Evolutionary conservation across 2,113 vertebrate species (phyloP), one percentile per base, ranked within the genome.

Genomic region (Psammodynastes pulverulentus): DNA sequence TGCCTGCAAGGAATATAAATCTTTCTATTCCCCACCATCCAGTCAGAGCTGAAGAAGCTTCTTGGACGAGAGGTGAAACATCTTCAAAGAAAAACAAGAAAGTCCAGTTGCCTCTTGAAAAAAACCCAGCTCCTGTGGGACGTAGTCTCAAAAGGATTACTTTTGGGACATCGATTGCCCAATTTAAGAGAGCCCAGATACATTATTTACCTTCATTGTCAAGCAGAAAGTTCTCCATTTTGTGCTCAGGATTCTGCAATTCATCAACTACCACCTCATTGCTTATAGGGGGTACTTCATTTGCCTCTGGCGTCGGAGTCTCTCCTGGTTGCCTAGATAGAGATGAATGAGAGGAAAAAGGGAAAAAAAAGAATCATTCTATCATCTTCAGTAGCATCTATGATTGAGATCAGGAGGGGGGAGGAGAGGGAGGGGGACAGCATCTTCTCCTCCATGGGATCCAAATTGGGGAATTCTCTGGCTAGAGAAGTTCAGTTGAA

Each of bases 161-260:
- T 7, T 43, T 23, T 72, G 39, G 23, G 62, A 12, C 3, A 89
- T 23, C 56, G 21, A 45, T 13, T 53, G 12, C 34, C 45, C 39
- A 53, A 23, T 86, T 67, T 67, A 62, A 85, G 51, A 48, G 45
- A 26, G 29, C 49, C 19, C 26, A 84, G 46, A 58, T 21, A 10
- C 87, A 92, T 21, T 10, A 92, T 88, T 86, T 29, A 92, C 91
- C 88, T 86, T 89, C 53, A 52, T 15, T 49, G 12, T 21, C n/a
- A 43, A 7, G 39, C 72, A 89, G 17, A 52, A 86, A 12, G 23
- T 39, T 46, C 62, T 15, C 4, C 8, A 43, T 0, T 54, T 2
- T 17, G 15, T 7, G 5, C 5, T 58, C 21, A 15, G 56, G 7
- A 4, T 15, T 54, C 5, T 26, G 3, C 23, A n/a, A 0, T 5